Evolutionary conservation across 2,888 invertebrate genomes (phyloP), one percentile per base, ranked within the genome.

Genomic region (Azorinus chamasolen): DNA sequence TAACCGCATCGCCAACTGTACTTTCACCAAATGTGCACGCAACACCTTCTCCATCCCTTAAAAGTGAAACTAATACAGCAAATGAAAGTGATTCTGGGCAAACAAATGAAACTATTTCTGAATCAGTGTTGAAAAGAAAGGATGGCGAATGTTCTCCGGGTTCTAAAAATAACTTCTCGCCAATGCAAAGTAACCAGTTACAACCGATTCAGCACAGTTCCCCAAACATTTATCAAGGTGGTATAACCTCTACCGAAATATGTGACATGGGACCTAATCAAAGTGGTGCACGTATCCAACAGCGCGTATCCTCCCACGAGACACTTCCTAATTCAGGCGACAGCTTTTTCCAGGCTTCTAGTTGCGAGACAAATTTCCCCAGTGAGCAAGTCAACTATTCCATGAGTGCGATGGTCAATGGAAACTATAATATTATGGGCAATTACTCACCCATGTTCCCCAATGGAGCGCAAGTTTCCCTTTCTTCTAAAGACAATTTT

Each of bases 401-500:
- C 6, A 27, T 51, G 41, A 62, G 73, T 27, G 61, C 61, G 43
- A 62, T 66, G 53, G 73, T 50, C 61, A 80, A 73, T 55, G 76
- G 63, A 24, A 51, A 65, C 50, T 80, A 64, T 46, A 55, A 51
- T 65, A 45, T 76, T 73, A 65, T 69, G 70, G 70, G 73, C 69
- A 63, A 80, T 80, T 80, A 71, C 76, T 51, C 70, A 39, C 70
- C 59, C 48, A 57, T 55, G 58, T 76, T 62, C 70, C 76, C 80
- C 71, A 53, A 57, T 55, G 80, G 76, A 55, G 24, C 58, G n/a
- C 69, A 62, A 10, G 65, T 66, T 51, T 70, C 76, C 43, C 59
- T 58, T 55, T 58, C 73, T 77, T 74, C 76, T 65, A 80, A 80
- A 66, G 76, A 77, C 59, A 73, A 73, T 72, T 81, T 81, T 59